Evolutionary conservation across 2,888 invertebrate genomes (phyloP).

Genomic region (Euzophera pinguis): DNA sequence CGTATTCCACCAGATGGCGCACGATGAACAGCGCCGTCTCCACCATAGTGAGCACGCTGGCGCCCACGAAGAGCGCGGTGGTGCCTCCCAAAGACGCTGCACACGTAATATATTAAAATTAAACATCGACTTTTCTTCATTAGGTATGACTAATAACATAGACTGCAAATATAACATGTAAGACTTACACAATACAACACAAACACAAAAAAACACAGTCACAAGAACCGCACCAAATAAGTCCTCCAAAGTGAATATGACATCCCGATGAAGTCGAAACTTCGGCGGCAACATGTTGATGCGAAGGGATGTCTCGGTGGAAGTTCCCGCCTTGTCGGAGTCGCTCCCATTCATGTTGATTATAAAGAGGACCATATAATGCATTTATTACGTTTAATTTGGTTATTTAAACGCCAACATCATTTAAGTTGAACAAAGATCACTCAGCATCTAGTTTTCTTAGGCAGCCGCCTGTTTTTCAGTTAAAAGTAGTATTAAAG

Average conservation of each 20-base stretch:
- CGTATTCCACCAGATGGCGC: slow-evolving; percentile 28
- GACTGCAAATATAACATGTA: neutral
- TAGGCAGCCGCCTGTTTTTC: too few relatives aligned
- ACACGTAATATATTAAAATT: neutral
- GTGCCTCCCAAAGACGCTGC: slow-evolving; percentile 73
- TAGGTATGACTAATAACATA: too few relatives aligned
- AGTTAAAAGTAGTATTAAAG: too few relatives aligned
- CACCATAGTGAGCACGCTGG: slow-evolving; percentile 67
- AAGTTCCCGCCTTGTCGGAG: slow-evolving; percentile 23
- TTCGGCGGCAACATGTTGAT: slow-evolving; percentile 72
- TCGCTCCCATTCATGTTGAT: slow-evolving; percentile 57
- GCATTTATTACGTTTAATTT: too few relatives aligned
- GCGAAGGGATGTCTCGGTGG: slow-evolving; percentile 41
- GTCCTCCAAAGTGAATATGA: slow-evolving; percentile 71
- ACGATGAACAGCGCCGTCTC: slow-evolving; percentile 59
- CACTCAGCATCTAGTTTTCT: too few relatives aligned
- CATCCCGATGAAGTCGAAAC: slow-evolving; percentile 62
- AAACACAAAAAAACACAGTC: neutral
- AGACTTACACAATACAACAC: neutral
- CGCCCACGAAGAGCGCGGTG: slow-evolving; percentile 70
- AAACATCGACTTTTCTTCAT: neutral
- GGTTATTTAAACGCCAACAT: too few relatives aligned
- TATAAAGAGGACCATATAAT: slow-evolving; percentile 2
- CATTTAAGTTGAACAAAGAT: too few relatives aligned
- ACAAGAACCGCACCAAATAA: slow-evolving; percentile 48